Evolutionary conservation across 2,888 invertebrate species (phyloP), one percentile per base, ranked within the genome.

Genomic region (Folsomia candida): DNA sequence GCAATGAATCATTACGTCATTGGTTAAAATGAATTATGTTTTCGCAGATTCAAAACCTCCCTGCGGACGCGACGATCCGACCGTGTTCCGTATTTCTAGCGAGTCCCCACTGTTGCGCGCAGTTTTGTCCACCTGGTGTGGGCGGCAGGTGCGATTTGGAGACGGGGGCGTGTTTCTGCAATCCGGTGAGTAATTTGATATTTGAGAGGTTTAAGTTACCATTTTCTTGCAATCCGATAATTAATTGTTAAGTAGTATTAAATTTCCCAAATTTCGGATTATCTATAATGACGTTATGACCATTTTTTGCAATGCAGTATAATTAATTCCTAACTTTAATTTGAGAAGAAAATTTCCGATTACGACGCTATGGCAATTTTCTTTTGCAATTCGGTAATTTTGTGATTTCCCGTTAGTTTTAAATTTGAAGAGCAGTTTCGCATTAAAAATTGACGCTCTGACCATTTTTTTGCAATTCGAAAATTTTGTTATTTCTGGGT

Each of bases 101-200:
- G 6, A 54, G 54, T 22, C 54, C 54, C 4, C 54, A 54, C n/a
- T 54, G 62, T 20, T 62, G 62, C 27, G 62, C 20, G 4, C 62
- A 62, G 37, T 62, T 62, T 29, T 62, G 62, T 20, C 4, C 54
- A 6, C 18, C 54, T n/a, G 62, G 62, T 4, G 25, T 26, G 22
- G 60, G 60, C n/a, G 62, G 62, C 27, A 29, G n/a, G 2, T 62
- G 62, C 20, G n/a, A 27, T 29, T 4, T 9, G 18, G 26, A 4
- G 2, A 29, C 28, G n/a, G 62, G 62, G 2, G 62, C 62, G 9
- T 62, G 62, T 29, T 29, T 62, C 22, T 62, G 62, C 20, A 20
- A 29, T 11, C 62, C 28, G 22, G 62, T 62, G 29, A 61, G 51
- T n/a, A 47, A 47, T 11, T n/a, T n/a, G n/a, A n/a, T n/a, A n/a